Base-by-base conservation (phyloP, 2,113 vertebrate species). In the Chamaetylas fuelleborni region DNA sequence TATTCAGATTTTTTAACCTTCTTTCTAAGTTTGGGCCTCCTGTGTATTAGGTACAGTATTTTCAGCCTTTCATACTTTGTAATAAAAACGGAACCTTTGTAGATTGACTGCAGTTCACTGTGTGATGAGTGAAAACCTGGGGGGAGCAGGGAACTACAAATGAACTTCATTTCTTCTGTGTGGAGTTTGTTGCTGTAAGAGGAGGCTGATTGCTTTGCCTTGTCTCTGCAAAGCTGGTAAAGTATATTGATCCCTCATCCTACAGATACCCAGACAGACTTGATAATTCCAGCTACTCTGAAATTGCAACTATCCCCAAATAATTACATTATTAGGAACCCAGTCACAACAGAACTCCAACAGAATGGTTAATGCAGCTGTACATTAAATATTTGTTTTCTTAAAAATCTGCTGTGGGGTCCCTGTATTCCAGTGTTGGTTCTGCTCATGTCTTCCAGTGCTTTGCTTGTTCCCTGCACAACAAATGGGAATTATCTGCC, bases 1-100 rank as follows among this genome's bases (percentile, higher is more conserved):
- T 92, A 97, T 93, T 94, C 97, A 10, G 65, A 95, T 97, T 97
- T 97, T 97, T 97, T 86, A 97, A 91, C 93, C 90, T 97, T 86
- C 95, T 88, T 97, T 98, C 97, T 97, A 91, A 93, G 97, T 98
- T 98, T 97, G 84, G 64, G 96, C 97, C 96, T 97, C 97, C 97
- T 98, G 96, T 98, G 97, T 98, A 97, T 97, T 97, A 98, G 97
- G 97, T 98, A 97, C 94, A 66, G 73, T 98, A 98, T 98, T 98
- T 98, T 98, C 97, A 98, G 97, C 97, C 97, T 98, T 98, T 98
- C 97, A 97, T 97, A 98, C 98, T 97, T 98, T 98, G 98, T 98
- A 98, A 98, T 98, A 98, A 98, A 98, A 98, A 96, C 29, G 64
- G 92, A 98, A 98, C 97, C 90, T 97, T 97, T 98, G 96, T 97